phyloP scores from a whole-genome alignment of 1,140 invertebrate species.

The Drosophila jambulina region DNA sequence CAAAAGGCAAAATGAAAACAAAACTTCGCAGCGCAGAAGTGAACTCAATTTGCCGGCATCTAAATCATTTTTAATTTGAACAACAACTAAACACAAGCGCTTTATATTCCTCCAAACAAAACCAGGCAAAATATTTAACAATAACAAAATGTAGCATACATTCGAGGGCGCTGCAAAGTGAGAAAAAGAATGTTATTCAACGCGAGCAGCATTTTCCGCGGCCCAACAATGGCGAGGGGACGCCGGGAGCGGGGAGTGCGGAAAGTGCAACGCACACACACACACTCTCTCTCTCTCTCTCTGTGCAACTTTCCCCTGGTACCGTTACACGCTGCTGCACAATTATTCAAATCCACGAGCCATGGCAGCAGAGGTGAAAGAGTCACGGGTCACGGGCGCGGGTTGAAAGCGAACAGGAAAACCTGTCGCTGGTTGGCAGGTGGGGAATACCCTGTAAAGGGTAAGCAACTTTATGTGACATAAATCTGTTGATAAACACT shows the following conservation, averaged over 20 bases:
- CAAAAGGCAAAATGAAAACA: slow-evolving; percentile 53
- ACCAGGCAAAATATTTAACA: slow-evolving; percentile 53
- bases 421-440: slow-evolving; percentile 20
- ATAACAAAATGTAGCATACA: slow-evolving; percentile 70
- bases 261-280: slow-evolving; percentile 28
- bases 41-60: slow-evolving; percentile 81
- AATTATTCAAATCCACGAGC: slow-evolving; percentile 81
- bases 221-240: slow-evolving; percentile 50
- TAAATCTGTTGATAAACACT: not conserved
- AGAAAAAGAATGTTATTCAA: slow-evolving; percentile 39
- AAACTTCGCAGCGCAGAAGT: slow-evolving; percentile 44
- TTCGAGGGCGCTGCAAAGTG: slow-evolving; percentile 42
- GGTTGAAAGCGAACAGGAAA: slow-evolving; percentile 2
- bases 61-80: slow-evolving; percentile 82
- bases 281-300: not conserved
- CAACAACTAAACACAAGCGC: slow-evolving; percentile 54
- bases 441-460: slow-evolving; percentile 19
- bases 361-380: slow-evolving; percentile 58
- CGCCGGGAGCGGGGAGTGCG: not conserved
- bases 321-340: slow-evolving; percentile 77
- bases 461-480: not conserved
- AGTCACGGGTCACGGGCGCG: slow-evolving; percentile 29
- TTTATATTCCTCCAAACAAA: slow-evolving; percentile 39
- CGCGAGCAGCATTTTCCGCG: slow-evolving; percentile 28
- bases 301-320: slow-evolving; percentile 15